Evolutionary conservation across 2,888 invertebrate species (phyloP).

Genomic region (Branchellion lobata): DNA sequence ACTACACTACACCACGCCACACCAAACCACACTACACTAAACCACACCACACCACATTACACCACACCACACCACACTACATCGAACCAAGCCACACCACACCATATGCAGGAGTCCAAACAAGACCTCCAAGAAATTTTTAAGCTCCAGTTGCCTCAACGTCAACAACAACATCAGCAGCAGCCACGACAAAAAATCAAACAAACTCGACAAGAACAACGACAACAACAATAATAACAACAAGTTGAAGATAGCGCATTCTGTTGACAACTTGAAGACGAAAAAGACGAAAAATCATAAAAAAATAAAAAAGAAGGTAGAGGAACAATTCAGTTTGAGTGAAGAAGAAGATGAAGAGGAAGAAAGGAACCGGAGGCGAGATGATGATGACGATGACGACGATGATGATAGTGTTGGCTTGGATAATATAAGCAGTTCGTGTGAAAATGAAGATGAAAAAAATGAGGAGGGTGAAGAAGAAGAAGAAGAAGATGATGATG

Average conservation of each 20-base stretch:
- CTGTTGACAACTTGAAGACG: not conserved
- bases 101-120: not conserved
- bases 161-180: not conserved
- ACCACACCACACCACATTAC: too few species aligned
- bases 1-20: too few species aligned
- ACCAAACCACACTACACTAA: too few species aligned
- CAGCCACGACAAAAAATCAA: too few species aligned
- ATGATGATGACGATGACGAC: not conserved
- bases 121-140: not conserved
- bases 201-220: not conserved
- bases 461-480: constrained; percentile 1
- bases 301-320: not conserved
- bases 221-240: not conserved
- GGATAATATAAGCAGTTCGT: not conserved
- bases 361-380: too few species aligned
- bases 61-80: too few species aligned
- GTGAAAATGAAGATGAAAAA: not conserved
- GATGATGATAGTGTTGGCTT: constrained; percentile 11
- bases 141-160: constrained; percentile 3
- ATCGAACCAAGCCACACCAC: too few species aligned
- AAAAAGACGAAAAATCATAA: not conserved
- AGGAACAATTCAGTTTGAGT: not conserved
- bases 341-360: not conserved
- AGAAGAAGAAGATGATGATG: constrained; percentile 3
- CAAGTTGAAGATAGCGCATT: not conserved